A percentile compares a stretch with the other conserved stretches of the same genome.
Evolutionary conservation across 2,113 vertebrate genomes (phyloP).

Genomic region (Clarias magur): DNA sequence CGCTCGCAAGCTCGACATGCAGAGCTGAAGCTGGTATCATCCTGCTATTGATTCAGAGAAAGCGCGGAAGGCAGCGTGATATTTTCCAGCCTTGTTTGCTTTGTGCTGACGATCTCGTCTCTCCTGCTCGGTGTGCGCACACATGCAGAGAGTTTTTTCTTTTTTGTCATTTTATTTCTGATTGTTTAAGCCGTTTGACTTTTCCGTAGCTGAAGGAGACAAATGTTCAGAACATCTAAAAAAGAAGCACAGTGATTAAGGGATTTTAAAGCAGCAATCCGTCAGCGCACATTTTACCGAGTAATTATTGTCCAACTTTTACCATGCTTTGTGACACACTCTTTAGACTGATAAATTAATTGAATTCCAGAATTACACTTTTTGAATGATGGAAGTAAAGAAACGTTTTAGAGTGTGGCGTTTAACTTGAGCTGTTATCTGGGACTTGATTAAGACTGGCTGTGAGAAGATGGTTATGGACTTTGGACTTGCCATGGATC

Average conservation of each 20-base stretch:
- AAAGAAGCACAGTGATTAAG: not conserved
- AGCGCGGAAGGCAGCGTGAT: conserved; percentile 40
- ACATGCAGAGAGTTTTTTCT: not conserved
- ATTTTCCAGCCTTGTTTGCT: conserved; percentile 49
- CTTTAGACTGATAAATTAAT: not conserved
- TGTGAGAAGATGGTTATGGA: not conserved
- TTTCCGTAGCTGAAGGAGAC: not conserved
- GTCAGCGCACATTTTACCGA: not conserved
- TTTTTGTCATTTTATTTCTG: not conserved
- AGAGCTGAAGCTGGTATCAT: conserved; percentile 38
- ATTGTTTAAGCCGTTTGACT: conserved; percentile 8
- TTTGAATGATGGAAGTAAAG: not conserved
- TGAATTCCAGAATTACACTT: not conserved
- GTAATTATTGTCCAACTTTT: not conserved
- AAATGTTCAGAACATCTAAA: not conserved
- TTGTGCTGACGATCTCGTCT: conserved; percentile 30
- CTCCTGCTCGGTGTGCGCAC: conserved; percentile 18
- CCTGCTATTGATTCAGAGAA: conserved; percentile 48
- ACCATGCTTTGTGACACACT: not conserved
- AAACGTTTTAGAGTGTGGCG: not conserved
- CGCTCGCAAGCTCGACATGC: not conserved
- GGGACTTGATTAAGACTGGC: not conserved
- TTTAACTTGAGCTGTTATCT: not conserved
- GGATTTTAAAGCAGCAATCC: not conserved
- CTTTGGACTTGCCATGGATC: not conserved